A percentile compares a stretch with the other conserved stretches of the same genome.
Conservation (phyloP, 2,113 vertebrate genomes). For the Sterrhoptilus dennistouni region DNA sequence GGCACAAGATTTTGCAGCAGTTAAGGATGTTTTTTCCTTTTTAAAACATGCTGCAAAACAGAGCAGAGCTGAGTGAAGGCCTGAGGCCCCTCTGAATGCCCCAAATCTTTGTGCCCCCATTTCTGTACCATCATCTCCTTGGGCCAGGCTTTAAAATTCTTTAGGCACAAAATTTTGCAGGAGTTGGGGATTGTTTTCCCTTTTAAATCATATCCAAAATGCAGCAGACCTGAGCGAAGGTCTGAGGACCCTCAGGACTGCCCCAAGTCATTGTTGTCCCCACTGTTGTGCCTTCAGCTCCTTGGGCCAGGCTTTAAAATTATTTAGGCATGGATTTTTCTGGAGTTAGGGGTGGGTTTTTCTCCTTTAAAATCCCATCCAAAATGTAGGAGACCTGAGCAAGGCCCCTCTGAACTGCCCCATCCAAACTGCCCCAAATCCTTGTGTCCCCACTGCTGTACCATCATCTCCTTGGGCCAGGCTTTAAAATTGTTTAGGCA, state of each 20-base stretch:
- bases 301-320: neutral
- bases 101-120: fast-evolving
- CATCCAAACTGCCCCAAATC: neutral
- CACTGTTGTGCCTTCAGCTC: no score
- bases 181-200: neutral
- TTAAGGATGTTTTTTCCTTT: neutral
- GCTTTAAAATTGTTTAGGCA: neutral
- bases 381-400: no score
- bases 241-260: no score
- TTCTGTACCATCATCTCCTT: fast-evolving
- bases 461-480: neutral
- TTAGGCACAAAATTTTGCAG: neutral
- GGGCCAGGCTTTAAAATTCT: neutral
- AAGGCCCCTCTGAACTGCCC: neutral
- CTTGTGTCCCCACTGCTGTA: fast-evolving
- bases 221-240: no score
- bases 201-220: neutral
- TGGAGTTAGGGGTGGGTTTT: neutral
- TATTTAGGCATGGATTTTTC: neutral
- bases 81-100: neutral
- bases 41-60: neutral
- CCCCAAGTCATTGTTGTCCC: no score
- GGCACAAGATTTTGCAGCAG: neutral
- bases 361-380: neutral
- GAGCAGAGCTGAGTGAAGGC: neutral